Evolutionary conservation across 2,113 vertebrate genomes (phyloP), one percentile per base, ranked within the genome.

Genomic region (Sceloporus tristichus): DNA sequence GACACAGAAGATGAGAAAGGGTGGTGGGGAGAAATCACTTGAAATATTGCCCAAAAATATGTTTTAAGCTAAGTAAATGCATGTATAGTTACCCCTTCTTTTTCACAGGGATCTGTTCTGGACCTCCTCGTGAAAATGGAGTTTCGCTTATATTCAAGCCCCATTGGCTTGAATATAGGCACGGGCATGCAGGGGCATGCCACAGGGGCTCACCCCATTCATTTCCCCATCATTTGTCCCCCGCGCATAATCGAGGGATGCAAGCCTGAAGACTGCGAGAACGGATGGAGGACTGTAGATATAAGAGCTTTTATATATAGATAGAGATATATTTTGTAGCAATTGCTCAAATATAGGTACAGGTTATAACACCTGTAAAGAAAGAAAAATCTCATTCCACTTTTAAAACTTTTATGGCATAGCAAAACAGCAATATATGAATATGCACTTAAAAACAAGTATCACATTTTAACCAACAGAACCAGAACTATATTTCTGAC

Each of bases 381-480:
- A 91, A 90, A 48, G 6, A 48, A 84, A 56, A 85, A 65, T 88
- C 91, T 95, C 96, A 97, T 97, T 97, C 96, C 95, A 85, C 86
- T 86, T 93, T 79, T 59, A 91, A 89, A 84, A 87, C 18, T 82
- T 93, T 88, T 92, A 87, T 93, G 89, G 79, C 84, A 74, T 87
- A 42, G 88, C 65, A 77, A 76, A 82, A 82, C n/a, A 76, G 25
- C 42, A 91, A 27, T 87, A 88, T 90, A 85, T 56, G 29, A 13
- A 81, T 0, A 91, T 89, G 62, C 74, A 70, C 38, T 89, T 85
- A 54, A 82, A 93, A 89, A 78, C 48, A 6, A 34, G 53, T 82
- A 16, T 82, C 76, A 76, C 9, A 18, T 9, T 92, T 90, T 91
- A 84, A 76, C 7, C 78, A 29, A 42, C 82, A 54, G 90, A 0